phyloP scores from a whole-genome alignment of 2,113 vertebrate genomes.

The Prionailurus bengalensis region DNA sequence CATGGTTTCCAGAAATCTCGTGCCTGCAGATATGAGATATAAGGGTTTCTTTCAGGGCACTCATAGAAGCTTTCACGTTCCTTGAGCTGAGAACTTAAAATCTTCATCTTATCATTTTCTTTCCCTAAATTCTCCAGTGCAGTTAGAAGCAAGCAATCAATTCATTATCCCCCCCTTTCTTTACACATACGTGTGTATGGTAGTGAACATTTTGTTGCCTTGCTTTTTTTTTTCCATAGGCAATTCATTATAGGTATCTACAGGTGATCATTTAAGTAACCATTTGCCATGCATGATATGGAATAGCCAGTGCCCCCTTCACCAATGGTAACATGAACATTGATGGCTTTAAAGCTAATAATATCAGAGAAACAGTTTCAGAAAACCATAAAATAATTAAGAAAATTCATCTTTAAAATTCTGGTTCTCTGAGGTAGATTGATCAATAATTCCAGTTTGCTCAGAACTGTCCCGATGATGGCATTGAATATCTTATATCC shows the following conservation, averaged over 20 bases:
- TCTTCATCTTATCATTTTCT: neutral
- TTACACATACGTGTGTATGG: neutral
- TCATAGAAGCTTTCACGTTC: neutral
- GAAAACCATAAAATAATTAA: neutral
- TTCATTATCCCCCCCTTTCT: neutral
- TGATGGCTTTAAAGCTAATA: neutral
- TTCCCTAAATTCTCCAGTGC: neutral
- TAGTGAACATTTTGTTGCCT: neutral
- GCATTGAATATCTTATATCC: neutral
- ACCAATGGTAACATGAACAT: neutral
- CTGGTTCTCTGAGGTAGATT: neutral
- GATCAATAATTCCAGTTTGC: neutral
- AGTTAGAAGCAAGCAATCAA: neutral
- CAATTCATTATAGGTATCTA: neutral
- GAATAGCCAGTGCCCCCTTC: neutral
- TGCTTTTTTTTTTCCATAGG: neutral
- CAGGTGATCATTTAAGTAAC: neutral
- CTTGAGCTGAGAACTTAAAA: neutral
- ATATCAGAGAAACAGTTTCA: neutral
- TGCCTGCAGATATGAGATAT: neutral
- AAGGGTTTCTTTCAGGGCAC: neutral
- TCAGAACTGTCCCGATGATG: neutral
- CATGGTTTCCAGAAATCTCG: neutral
- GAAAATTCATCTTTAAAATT: neutral
- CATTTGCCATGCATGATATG: neutral